These are phyloP conservation scores for Strigamia transsilvanica DNA, from an alignment of 2,888 invertebrate genomes.

Conservation along the genomic window DNA sequence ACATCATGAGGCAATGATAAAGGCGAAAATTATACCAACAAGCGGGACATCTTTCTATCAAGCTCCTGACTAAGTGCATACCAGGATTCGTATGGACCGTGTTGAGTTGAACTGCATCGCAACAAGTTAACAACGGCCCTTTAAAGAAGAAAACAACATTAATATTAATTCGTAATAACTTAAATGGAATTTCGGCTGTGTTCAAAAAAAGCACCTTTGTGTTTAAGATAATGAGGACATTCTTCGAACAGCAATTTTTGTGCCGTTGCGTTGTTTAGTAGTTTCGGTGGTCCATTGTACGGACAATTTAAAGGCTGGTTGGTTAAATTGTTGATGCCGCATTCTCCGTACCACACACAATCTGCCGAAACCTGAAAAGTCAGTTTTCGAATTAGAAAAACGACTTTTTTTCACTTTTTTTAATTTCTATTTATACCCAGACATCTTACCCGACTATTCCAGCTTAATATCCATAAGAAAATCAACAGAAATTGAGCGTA, in stretches of 20 bases:
- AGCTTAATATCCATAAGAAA: neutral
- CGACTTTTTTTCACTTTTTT: neutral
- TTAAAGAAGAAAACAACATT: neutral
- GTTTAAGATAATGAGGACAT: neutral
- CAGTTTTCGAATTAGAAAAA: neutral
- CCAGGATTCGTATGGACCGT: neutral
- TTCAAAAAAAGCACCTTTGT: neutral
- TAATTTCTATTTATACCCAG: neutral
- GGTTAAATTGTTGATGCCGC: neutral
- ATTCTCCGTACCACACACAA: slow-evolving; percentile 7
- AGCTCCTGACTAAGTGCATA: neutral
- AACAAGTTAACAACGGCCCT: neutral
- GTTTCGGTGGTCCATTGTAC: neutral
- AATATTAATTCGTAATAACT: neutral
- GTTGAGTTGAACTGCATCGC: neutral
- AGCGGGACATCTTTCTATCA: slow-evolving; percentile 83
- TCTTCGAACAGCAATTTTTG: neutral
- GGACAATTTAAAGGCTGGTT: neutral
- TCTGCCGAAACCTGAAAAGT: neutral
- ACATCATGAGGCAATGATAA: slow-evolving; percentile 85
- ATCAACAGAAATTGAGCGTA: neutral
- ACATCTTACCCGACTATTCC: neutral
- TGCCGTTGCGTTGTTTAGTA: neutral
- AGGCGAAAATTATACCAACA: slow-evolving; percentile 84
- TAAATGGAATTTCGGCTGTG: neutral